Percentiles rank a stretch among this genome's conserved stretches.
These are phyloP conservation scores for Drosophila miranda DNA, from an alignment of 1,140 invertebrate species.

Conservation along the genomic window DNA sequence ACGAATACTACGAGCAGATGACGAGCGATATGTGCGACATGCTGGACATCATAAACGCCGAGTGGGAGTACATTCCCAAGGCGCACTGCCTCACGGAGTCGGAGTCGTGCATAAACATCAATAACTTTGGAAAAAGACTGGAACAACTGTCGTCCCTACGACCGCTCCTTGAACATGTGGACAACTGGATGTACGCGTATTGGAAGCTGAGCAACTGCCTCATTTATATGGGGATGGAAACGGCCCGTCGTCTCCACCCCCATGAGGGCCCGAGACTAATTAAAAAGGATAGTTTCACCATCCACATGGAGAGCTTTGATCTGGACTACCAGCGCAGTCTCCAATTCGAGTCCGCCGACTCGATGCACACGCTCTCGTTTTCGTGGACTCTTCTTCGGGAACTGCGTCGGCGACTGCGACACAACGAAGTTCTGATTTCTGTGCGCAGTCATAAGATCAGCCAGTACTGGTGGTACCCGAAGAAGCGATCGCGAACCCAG, in stretches of 20 bases:
- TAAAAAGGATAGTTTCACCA: conserved; percentile 27
- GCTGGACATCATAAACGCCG: conserved; percentile 39
- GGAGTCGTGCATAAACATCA: conserved; percentile 46
- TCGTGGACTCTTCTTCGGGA: conserved; percentile 34
- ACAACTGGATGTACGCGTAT: conserved; percentile 42
- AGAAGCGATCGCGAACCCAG: conserved; percentile 40
- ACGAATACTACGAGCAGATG: conserved; percentile 32
- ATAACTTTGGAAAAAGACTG: conserved; percentile 32
- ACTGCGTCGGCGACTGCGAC: conserved; percentile 11
- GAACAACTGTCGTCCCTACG: conserved; percentile 44
- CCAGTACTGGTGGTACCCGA: conserved; percentile 50
- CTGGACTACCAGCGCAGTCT: conserved; percentile 29
- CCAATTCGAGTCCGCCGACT: conserved; percentile 33
- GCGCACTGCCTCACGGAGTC: conserved; percentile 50
- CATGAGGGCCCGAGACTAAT: conserved; percentile 22
- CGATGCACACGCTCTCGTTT: conserved; percentile 39
- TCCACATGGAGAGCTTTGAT: conserved; percentile 44
- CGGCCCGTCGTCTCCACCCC: conserved; percentile 27
- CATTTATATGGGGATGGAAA: conserved; percentile 50
- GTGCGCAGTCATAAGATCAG: conserved; percentile 40
- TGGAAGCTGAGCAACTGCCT: conserved; percentile 46
- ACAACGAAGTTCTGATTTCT: conserved; percentile 39
- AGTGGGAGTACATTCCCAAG: conserved; percentile 54
- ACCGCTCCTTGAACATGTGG: conserved; percentile 39
- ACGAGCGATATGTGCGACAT: conserved; percentile 30